These are phyloP conservation scores for Bombylius discolor DNA, from an alignment of 2,888 invertebrate genomes.

Conservation along the genomic window DNA sequence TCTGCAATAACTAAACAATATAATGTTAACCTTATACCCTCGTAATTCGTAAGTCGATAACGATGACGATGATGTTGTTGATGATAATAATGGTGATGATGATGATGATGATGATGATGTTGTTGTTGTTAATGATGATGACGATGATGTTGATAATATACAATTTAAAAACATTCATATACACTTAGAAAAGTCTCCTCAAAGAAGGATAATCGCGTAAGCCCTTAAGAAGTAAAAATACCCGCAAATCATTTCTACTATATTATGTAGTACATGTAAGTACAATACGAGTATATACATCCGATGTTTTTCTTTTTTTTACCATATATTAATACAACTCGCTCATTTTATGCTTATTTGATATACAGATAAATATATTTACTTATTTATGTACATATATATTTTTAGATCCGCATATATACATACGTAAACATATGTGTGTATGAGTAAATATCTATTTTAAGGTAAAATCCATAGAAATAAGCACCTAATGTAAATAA, in stretches of 20 bases:
- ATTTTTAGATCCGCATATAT: too few relatives aligned
- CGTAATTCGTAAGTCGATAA: background rate
- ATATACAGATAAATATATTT: too few relatives aligned
- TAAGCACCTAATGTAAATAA: too few relatives aligned
- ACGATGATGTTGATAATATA: background rate
- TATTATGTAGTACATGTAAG: too few relatives aligned
- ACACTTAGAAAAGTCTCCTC: background rate
- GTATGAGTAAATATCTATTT: too few relatives aligned
- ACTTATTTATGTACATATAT: too few relatives aligned
- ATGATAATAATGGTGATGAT: background rate
- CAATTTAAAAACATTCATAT: too few relatives aligned
- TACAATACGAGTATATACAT: too few relatives aligned
- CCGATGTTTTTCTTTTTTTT: background rate
- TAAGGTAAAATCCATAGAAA: too few relatives aligned
- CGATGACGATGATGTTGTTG: background rate
- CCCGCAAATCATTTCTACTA: constrained; percentile 1
- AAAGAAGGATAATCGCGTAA: constrained; percentile 11
- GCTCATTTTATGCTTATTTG: too few relatives aligned
- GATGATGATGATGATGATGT: background rate
- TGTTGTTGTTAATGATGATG: background rate
- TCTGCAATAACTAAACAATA: background rate
- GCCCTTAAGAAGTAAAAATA: constrained; percentile 8
- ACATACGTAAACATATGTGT: too few relatives aligned
- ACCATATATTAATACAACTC: too few relatives aligned
- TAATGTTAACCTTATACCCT: background rate